Conservation (phyloP, 2,113 vertebrate genomes). For the Cochlearius cochlearius region DNA sequence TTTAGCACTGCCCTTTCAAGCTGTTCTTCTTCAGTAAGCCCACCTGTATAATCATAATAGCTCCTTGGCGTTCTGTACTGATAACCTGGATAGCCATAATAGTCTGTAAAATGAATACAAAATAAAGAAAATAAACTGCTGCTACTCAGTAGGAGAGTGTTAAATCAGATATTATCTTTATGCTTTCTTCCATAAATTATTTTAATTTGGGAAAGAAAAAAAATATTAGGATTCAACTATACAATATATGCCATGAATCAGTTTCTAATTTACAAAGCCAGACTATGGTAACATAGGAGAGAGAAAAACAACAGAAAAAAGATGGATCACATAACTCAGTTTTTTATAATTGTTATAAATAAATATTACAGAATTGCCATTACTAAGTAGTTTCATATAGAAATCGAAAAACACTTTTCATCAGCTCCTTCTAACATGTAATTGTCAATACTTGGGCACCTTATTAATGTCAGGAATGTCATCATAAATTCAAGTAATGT, state of each 20-base stretch:
- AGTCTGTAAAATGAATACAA: constrained; percentile 24
- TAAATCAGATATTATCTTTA: background rate
- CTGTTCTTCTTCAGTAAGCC: constrained; percentile 88
- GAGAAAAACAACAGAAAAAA: background rate
- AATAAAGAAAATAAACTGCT: background rate
- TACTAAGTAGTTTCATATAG: background rate
- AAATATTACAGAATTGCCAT: background rate
- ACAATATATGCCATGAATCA: background rate
- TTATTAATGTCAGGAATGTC: background rate
- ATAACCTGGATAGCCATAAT: constrained; percentile 16
- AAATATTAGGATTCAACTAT: background rate
- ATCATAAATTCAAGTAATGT: background rate
- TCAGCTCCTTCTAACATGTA: background rate
- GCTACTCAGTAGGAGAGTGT: background rate
- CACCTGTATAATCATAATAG: constrained; percentile 74
- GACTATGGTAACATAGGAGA: background rate
- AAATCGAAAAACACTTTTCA: background rate
- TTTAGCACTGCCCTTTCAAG: constrained; percentile 83
- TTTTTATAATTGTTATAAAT: background rate
- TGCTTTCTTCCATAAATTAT: background rate
- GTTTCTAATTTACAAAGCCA: background rate
- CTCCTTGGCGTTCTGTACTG: background rate
- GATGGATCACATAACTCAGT: background rate
- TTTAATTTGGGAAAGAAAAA: background rate
- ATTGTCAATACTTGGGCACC: background rate